Conservation (phyloP, 1,140 invertebrate genomes). For the Phthorimaea operculella region DNA sequence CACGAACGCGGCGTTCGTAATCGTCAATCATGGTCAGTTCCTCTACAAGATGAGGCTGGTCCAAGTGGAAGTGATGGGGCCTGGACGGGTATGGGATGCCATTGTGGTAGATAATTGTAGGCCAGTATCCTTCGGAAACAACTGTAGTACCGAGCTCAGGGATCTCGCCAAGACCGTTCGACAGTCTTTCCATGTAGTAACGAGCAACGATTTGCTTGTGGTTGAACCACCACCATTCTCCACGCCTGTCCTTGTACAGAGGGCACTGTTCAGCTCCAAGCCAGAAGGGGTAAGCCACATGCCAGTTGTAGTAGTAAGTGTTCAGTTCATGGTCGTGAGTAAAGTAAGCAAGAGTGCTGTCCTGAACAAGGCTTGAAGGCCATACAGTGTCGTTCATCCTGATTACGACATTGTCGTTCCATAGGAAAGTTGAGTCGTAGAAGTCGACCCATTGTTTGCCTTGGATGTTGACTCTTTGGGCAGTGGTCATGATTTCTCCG, state of each 20-base stretch:
- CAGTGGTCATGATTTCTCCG: constrained; percentile 67
- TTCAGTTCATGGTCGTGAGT: constrained; percentile 80
- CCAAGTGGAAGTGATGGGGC: constrained; percentile 54
- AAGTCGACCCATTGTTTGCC: constrained; percentile 34
- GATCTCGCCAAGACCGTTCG: constrained; percentile 72
- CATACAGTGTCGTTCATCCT: constrained; percentile 69
- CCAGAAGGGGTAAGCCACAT: constrained; percentile 73
- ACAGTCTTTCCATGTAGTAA: constrained; percentile 77
- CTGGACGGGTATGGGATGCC: constrained; percentile 74
- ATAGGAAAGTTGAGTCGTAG: constrained; percentile 38
- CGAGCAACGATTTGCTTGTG: constrained; percentile 73
- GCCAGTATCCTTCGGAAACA: constrained; percentile 73
- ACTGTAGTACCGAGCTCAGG: constrained; percentile 68
- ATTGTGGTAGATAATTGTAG: constrained; percentile 73
- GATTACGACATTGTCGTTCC: constrained; percentile 57
- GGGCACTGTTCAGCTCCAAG: constrained; percentile 64
- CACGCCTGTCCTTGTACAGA: constrained; percentile 67
- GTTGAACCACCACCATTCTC: constrained; percentile 72
- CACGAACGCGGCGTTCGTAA: constrained; percentile 71
- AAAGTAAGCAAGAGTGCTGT: constrained; percentile 75
- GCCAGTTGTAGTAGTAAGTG: constrained; percentile 74
- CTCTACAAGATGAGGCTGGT: constrained; percentile 35
- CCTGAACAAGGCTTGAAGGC: constrained; percentile 57
- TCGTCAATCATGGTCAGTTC: constrained; percentile 66
- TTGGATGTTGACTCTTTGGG: constrained; percentile 65